Conservation (phyloP, 1,140 invertebrate genomes). For the honey bee (Apis mellifera) region DNA sequence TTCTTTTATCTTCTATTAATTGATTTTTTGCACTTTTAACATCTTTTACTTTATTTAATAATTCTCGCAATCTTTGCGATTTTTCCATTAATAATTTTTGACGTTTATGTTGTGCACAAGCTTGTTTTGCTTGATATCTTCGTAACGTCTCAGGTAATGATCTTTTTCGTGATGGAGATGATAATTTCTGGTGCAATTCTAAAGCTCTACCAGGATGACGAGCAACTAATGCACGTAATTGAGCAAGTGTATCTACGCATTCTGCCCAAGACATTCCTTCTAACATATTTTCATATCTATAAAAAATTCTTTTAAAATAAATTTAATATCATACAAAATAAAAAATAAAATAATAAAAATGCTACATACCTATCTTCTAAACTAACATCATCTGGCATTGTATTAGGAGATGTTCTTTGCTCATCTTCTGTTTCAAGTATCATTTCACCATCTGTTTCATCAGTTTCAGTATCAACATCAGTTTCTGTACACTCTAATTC, state of each 20-base stretch:
- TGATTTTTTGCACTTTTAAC: conserved; percentile 93
- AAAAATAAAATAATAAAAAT: conserved; percentile 4
- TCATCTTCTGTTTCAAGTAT: conserved; percentile 83
- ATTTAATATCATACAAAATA: background rate
- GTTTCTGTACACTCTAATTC: conserved; percentile 91
- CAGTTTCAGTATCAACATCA: conserved; percentile 90
- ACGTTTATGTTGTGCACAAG: conserved; percentile 90
- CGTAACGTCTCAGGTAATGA: conserved; percentile 89
- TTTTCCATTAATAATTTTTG: conserved; percentile 92
- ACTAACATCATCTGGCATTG: conserved; percentile 74
- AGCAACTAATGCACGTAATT: conserved; percentile 88
- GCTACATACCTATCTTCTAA: conserved; percentile 73
- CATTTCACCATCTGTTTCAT: conserved; percentile 88
- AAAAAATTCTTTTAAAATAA: conserved; percentile 37
- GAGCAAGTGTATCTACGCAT: conserved; percentile 88
- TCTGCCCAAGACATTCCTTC: conserved; percentile 91
- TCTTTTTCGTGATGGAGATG: conserved; percentile 92
- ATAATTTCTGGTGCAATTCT: conserved; percentile 96
- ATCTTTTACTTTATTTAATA: conserved; percentile 94
- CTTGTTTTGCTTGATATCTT: conserved; percentile 94
- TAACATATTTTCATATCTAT: conserved; percentile 86
- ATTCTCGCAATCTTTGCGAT: conserved; percentile 91
- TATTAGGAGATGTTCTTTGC: conserved; percentile 60
- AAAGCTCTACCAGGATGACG: conserved; percentile 94
- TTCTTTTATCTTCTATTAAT: conserved; percentile 91